phyloP scores from a whole-genome alignment of 2,888 invertebrate genomes.

The Phaonia tiefii region DNA sequence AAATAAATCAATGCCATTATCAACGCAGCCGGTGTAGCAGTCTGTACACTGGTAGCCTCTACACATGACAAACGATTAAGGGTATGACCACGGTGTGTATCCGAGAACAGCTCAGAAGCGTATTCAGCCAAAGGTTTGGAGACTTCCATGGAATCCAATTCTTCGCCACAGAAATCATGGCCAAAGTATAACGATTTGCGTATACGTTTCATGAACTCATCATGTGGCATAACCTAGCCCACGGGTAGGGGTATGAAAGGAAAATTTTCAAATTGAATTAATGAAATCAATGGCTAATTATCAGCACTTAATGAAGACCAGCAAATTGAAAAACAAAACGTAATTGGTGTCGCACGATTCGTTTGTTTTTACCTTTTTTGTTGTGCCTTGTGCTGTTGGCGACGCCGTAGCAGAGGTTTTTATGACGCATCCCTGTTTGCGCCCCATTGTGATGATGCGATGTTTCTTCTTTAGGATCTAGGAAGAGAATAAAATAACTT shows the following conservation, averaged over 20 bases:
- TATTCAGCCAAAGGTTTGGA: conserved; percentile 84
- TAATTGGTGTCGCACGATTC: no score
- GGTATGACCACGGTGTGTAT: conserved; percentile 87
- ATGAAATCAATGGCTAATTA: neutral
- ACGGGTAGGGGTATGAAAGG: no score
- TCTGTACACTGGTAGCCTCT: conserved; percentile 88
- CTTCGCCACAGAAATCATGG: conserved; percentile 89
- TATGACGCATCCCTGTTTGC: conserved; percentile 64
- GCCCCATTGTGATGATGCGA: conserved; percentile 51
- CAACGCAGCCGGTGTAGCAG: conserved; percentile 93
- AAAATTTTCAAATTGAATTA: conserved; percentile 10
- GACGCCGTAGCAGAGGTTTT: conserved; percentile 52
- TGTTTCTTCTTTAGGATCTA: neutral
- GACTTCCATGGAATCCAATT: conserved; percentile 88
- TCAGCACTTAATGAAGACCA: neutral
- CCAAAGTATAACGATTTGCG: conserved; percentile 95
- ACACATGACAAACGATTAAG: conserved; percentile 89
- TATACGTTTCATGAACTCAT: conserved; percentile 90
- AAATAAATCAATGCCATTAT: conserved; percentile 96
- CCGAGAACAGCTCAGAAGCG: conserved; percentile 92
- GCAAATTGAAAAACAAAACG: neutral
- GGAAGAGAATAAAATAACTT: neutral
- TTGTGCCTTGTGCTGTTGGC: conserved; percentile 55
- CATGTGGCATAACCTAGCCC: conserved; percentile 82
- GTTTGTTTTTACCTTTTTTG: conserved; percentile 22